Conservation (phyloP, 1,140 invertebrate genomes). For the Temnothorax curvispinosus region DNA sequence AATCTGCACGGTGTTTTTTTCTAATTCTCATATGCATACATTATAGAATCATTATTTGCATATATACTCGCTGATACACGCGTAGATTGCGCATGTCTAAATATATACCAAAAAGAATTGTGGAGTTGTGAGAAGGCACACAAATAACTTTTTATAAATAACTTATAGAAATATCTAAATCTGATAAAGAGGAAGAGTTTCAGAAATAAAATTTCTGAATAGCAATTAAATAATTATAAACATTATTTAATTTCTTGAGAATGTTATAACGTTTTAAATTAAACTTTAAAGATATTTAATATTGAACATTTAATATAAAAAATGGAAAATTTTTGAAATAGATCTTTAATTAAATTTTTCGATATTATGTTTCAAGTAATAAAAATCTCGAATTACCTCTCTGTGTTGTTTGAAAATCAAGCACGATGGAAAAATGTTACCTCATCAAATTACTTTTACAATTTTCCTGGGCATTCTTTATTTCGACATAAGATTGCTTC, state of each 20-base stretch:
- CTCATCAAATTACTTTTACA: neutral
- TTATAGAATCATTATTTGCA: slow-evolving; percentile 1
- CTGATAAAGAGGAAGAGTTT: neutral
- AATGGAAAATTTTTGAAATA: neutral
- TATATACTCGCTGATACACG: neutral
- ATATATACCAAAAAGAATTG: neutral
- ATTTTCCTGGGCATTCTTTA: neutral
- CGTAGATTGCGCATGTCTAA: neutral
- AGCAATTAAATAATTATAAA: neutral
- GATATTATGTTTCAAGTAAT: neutral
- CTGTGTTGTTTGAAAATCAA: neutral
- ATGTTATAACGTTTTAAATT: neutral
- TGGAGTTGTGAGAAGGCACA: neutral
- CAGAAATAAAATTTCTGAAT: neutral
- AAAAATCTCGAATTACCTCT: neutral
- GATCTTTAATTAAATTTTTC: neutral
- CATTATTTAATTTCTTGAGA: neutral
- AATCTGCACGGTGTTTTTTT: neutral
- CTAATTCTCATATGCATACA: neutral
- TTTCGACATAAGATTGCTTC: neutral
- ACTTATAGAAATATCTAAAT: neutral
- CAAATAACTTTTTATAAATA: neutral
- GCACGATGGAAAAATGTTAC: neutral
- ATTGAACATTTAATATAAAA: neutral
- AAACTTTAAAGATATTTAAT: neutral